Conservation (phyloP, 2,113 vertebrate species). For the Chionis minor region DNA sequence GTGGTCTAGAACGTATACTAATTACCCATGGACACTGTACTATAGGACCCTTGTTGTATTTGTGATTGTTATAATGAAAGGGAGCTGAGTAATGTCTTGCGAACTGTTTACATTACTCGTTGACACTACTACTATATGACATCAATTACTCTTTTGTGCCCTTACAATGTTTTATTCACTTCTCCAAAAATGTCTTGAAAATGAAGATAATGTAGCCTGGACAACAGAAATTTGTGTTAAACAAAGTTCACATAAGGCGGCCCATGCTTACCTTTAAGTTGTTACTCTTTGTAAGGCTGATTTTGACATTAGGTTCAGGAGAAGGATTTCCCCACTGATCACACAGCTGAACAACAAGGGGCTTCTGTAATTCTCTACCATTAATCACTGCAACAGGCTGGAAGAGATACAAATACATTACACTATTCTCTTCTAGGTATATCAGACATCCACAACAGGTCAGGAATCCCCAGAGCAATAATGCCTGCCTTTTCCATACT, state of each 20-base stretch:
- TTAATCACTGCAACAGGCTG: slow-evolving; percentile 86
- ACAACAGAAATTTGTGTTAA: background rate
- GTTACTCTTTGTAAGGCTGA: slow-evolving; percentile 72
- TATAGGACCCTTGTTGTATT: background rate
- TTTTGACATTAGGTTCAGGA: slow-evolving; percentile 80
- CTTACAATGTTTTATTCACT: background rate
- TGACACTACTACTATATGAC: background rate
- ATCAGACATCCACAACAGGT: background rate
- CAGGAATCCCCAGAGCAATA: background rate
- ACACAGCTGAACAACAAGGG: slow-evolving; percentile 84
- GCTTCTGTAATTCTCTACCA: slow-evolving; percentile 75
- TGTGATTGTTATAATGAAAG: background rate
- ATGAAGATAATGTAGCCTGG: background rate
- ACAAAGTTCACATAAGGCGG: background rate
- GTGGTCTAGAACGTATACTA: background rate
- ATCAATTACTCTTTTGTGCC: background rate
- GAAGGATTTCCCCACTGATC: slow-evolving; percentile 89
- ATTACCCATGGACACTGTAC: background rate
- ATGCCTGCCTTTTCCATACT: background rate
- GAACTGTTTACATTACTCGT: background rate
- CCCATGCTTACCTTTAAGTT: slow-evolving; percentile 70
- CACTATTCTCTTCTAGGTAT: background rate
- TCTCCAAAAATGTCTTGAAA: background rate
- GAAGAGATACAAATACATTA: slow-evolving; percentile 3
- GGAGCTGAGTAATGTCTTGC: background rate